Base-by-base conservation (phyloP, 2,888 invertebrate species). In the Drosophila melanocephala region DNA sequence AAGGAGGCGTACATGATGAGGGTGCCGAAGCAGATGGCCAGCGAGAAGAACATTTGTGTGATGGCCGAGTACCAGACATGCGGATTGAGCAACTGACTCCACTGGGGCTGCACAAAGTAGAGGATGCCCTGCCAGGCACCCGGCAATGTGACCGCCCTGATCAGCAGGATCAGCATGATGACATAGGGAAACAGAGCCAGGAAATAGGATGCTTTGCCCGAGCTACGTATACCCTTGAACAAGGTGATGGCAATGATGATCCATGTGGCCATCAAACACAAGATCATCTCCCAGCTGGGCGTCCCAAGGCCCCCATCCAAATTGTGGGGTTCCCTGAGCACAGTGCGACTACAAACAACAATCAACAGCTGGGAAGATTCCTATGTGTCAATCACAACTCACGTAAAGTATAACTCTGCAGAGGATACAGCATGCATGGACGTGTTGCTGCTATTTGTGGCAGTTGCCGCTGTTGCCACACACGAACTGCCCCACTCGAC, bases 141-240 rank as follows among this genome's bases (percentile, higher is more conserved):
- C 0, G 95, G 94, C 62, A 96, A 83, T 0, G 95, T 95, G 7
- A 95, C 90, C 1, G 96, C 95, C 61, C 95, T 93, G 52, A 95
- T 92, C 52, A 96, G 92, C 56, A 96, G 92, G 51, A 95, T 94
- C 42, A 95, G 84, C 92, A 96, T 94, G 42, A 96, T 94, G 50
- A 95, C 90, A 87, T 96, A 96, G 0, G 96, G 96, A 84, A 96
- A 96, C 12, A 96, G 92, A 0, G 96, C 96, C 19, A 96, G 94
- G 83, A 96, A 95, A 87, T 96, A 96, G 1, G 96, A 95, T 0
- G 95, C 95, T 87, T 95, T 95, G 60, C 95, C 95, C 1, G 95
- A 94, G 76, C 95, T 95, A 75, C 94, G 94, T 44, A 95, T 94
- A 1, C 95, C 95, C 68, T 94, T 94, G 1, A 94, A 93, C 3